Conservation (phyloP, 2,113 vertebrate species). For the Microtus ochrogaster region DNA sequence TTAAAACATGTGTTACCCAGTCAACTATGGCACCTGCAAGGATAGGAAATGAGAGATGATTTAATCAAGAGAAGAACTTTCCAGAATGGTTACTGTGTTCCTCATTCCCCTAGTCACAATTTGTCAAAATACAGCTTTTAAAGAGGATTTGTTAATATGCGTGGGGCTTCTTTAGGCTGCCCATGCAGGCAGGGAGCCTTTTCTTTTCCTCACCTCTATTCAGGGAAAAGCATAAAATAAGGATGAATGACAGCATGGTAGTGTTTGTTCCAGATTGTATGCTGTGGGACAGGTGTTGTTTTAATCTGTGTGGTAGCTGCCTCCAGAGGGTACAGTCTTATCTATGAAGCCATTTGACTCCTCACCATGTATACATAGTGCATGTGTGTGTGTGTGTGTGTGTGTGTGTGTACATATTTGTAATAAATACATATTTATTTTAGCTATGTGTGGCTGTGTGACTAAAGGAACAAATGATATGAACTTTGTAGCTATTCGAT, state of each 20-base stretch:
- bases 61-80: background rate
- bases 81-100: too few species aligned
- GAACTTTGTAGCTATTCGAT: background rate
- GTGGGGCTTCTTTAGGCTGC: background rate
- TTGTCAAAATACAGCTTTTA: too few species aligned
- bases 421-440: background rate
- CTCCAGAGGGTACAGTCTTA: background rate
- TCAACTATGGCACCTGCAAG: background rate
- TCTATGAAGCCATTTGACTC: accelerated
- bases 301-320: background rate
- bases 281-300: accelerated
- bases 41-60: background rate
- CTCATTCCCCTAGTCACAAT: too few species aligned
- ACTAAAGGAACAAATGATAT: background rate
- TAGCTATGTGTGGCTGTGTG: background rate
- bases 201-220: background rate
- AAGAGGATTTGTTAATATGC: background rate
- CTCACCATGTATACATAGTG: background rate
- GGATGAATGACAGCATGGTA: accelerated
- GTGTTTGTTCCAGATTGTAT: background rate
- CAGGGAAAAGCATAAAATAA: background rate
- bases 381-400: background rate
- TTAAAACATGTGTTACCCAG: background rate
- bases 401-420: background rate
- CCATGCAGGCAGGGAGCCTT: background rate